Evolutionary conservation across 1,140 invertebrate genomes (phyloP), one percentile per base, ranked within the genome.

Genomic region (Drosophila sturtevanti): DNA sequence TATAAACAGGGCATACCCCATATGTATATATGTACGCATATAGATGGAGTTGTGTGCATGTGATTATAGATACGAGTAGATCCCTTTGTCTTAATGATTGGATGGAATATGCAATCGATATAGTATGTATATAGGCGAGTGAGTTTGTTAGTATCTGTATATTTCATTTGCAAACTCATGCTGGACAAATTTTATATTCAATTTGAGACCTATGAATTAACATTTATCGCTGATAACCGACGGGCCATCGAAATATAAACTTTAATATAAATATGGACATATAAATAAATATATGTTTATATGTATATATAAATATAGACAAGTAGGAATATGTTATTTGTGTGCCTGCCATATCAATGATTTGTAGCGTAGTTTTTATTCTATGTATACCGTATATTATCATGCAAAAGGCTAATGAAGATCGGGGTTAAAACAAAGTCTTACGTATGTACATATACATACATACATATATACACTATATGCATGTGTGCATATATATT

Each of bases 41-140:
- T 68, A 58, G 63, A 86, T 1, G 68, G 75, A 0, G 10, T 5
- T 14, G 24, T 3, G 55, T 10, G 51, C 41, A 27, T 61, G 37
- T 41, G 64, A 76, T 59, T 78, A 48, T 48, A 21, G 41, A 48
- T 16, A n/a, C n/a, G 4, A 4, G 51, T 79, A 22, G 79, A 89
- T 87, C 77, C 76, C 79, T 84, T 87, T 87, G 84, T 87, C 55
- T 61, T 52, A 62, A 63, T 54, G 24, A 59, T 52, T 52, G 38
- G 52, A 56, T n/a, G n/a, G n/a, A 12, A 16, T 58, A 59, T 56
- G 61, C 61, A 4, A 18, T 18, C 44, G 58, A 68, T 64, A 55
- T 22, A 37, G n/a, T n/a, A n/a, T n/a, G n/a, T n/a, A n/a, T n/a
- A n/a, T n/a, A n/a, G n/a, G n/a, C n/a, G n/a, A 14, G 48, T 16